Conservation (phyloP, 2,113 vertebrate species). For the Aplodontia rufa region DNA sequence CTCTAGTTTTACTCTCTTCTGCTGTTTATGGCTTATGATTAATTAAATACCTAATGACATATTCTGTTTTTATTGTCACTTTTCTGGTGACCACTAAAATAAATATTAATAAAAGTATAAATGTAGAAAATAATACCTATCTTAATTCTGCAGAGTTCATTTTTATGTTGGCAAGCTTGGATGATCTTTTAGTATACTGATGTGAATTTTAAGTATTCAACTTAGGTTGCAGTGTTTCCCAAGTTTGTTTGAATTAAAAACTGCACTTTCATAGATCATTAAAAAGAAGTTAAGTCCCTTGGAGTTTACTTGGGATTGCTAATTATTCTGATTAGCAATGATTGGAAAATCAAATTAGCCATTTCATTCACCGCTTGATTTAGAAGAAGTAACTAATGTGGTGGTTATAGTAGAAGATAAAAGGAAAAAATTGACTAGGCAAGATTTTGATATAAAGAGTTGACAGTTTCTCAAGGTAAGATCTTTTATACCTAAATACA, state of each 20-base stretch:
- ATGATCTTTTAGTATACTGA: neutral
- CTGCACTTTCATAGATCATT: neutral
- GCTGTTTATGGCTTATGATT: neutral
- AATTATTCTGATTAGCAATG: neutral
- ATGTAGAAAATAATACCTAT: neutral
- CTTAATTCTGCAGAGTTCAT: neutral
- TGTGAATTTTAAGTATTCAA: neutral
- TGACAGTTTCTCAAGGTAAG: neutral
- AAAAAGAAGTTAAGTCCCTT: neutral
- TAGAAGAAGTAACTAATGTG: neutral
- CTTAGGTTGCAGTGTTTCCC: neutral
- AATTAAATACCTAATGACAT: neutral
- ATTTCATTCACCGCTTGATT: neutral
- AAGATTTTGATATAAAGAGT: neutral
- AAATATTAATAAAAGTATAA: neutral
- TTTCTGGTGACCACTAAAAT: neutral
- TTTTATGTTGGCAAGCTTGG: neutral
- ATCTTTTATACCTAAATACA: neutral
- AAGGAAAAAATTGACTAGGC: neutral
- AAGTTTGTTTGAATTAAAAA: neutral
- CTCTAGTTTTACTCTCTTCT: neutral
- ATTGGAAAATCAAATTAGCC: neutral
- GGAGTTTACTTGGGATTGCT: neutral
- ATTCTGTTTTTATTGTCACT: neutral
- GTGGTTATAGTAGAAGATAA: neutral